Conservation (phyloP, 2,888 invertebrate genomes). For the Scaptomyza reducta region DNA sequence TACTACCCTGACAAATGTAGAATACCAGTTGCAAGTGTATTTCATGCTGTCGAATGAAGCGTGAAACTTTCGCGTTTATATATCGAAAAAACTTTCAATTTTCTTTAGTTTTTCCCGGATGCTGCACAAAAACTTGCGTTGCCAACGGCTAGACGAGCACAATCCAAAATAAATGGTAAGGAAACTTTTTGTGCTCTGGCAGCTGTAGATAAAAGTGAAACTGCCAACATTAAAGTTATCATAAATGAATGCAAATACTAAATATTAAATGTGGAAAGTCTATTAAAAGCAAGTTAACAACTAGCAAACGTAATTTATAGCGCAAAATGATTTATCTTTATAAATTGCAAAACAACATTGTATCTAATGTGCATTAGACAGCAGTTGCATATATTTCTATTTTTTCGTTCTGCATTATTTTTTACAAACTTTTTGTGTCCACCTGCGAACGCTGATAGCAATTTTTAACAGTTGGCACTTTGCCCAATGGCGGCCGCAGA, state of each 20-base stretch:
- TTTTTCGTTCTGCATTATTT: conserved; percentile 6
- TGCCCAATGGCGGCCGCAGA: conserved; percentile 56
- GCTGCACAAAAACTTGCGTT: conserved; percentile 45
- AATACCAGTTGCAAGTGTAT: conserved; percentile 1
- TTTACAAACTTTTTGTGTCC: conserved; percentile 24
- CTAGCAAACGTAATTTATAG: conserved; percentile 15
- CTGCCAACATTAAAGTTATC: conserved; percentile 55
- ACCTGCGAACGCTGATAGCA: conserved; percentile 51
- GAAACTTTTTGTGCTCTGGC: conserved; percentile 42
- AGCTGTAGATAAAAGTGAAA: conserved; percentile 55
- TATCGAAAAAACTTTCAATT: conserved; percentile 70
- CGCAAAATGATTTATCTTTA: conserved; percentile 25
- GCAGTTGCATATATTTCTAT: conserved; percentile 25
- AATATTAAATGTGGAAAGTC: conserved; percentile 12
- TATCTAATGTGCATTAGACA: conserved; percentile 61
- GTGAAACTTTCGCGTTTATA: conserved; percentile 66
- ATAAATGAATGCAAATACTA: conserved; percentile 41
- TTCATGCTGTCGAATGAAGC: conserved; percentile 49
- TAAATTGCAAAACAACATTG: conserved; percentile 18
- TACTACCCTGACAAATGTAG: background rate
- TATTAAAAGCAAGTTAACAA: background rate
- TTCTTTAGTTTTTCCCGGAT: conserved; percentile 47
- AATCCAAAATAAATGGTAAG: conserved; percentile 36
- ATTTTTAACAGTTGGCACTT: conserved; percentile 55
- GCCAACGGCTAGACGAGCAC: conserved; percentile 63